Conservation (phyloP, 2,797 vertebrate genomes). For the Myotis myotis region DNA sequence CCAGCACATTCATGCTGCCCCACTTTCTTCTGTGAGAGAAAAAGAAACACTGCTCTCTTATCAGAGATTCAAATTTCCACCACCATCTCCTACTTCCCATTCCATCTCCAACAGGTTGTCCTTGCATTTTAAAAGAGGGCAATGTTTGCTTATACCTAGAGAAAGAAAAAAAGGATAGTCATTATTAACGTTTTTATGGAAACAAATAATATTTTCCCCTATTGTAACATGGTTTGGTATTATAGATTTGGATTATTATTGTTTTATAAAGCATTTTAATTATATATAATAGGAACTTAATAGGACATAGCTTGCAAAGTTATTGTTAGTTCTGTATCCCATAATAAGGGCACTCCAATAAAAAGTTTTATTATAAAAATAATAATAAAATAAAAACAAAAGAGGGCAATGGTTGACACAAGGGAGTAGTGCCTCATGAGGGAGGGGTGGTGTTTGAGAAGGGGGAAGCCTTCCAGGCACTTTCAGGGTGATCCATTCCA, state of each 20-base stretch:
- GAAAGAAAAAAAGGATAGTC: neutral
- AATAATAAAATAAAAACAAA: neutral
- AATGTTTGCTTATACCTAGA: neutral
- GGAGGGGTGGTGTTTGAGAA: neutral
- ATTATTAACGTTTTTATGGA: constrained; percentile 47
- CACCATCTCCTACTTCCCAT: neutral
- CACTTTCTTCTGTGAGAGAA: constrained; percentile 51
- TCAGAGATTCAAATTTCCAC: neutral
- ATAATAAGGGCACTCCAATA: neutral
- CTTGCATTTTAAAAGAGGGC: neutral
- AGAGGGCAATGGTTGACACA: neutral
- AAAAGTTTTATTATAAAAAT: constrained; percentile 6
- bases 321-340: constrained; percentile 38
- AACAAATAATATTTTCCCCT: constrained; percentile 16
- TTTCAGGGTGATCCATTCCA: neutral
- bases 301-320: constrained; percentile 18
- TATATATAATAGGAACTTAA: neutral
- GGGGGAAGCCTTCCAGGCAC: neutral
- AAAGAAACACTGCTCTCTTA: constrained; percentile 47
- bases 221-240: neutral
- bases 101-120: neutral
- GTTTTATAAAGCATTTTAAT: constrained; percentile 24
- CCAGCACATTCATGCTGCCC: neutral
- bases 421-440: neutral
- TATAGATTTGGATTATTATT: constrained; percentile 22